Base-by-base conservation (phyloP, 2,888 invertebrate species). In the Dermolepida albohirtum region DNA sequence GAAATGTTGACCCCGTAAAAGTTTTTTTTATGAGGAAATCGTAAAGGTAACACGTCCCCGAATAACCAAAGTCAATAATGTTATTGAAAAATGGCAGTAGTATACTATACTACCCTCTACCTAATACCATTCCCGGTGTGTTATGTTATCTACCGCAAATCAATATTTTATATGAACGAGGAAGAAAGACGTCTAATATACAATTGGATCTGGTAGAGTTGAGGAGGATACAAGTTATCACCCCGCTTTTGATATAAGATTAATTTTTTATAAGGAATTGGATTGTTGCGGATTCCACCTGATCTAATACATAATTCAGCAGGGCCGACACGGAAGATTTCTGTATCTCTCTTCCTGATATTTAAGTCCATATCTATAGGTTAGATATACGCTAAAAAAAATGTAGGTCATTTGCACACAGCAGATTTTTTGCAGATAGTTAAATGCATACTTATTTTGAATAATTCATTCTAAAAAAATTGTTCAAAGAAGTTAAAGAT, bases 1-100 rank as follows among this genome's bases (percentile, higher is more conserved):
- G 59, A 62, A 44, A 62, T 62, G 47, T 62, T 62, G 59, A 34
- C 59, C 59, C 47, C 59, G 59, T 62, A 62, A 47, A 62, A 47
- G 47, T 47, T 62, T 62, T 22, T 22, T 62, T 62, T 62, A 62
- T 29, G 59, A 62, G 47, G 16, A 22, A 16, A 14, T 47, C 43
- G 40, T 54, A 62, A 47, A 47, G 34, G 54, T 39, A 54, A 54
- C 54, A 54, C 54, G 40, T 40, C 54, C 17, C 40, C 17, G 54
- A 54, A 54, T 54, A 39, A 17, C 40, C 59, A 11, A 17, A 47
- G 59, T 49, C 59, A 62, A 62, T 62, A 62, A 62, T 34, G 47
- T 62, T 49, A 62, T 49, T 62, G 59, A 62, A 62, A 47, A 29
- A 47, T 34, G 14, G 47, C 16, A 12, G 14, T 17, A 62, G 14